These are phyloP conservation scores for Phenganax subtilis DNA, from an alignment of 92 coral and sea anemone species.

Conservation along the genomic window DNA sequence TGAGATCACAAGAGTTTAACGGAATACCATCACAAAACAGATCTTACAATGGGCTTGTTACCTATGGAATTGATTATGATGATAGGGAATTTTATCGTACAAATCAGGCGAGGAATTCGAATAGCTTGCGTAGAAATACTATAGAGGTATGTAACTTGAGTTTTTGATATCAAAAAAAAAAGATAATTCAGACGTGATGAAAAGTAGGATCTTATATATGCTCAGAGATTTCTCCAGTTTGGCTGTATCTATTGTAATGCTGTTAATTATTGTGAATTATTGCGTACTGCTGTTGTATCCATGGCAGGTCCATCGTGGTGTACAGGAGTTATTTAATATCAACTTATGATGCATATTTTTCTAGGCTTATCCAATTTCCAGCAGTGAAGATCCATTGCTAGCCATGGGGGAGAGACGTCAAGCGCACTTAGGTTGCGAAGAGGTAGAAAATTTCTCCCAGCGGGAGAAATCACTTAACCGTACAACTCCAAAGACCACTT, in stretches of 20 bases:
- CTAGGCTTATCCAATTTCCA: background rate
- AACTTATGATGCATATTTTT: too few species aligned
- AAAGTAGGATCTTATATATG: too few species aligned
- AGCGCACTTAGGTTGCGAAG: constrained; percentile 1
- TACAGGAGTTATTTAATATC: too few species aligned
- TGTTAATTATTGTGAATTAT: too few species aligned
- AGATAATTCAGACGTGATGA: too few species aligned
- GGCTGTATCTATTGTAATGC: too few species aligned
- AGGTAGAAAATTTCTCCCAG: background rate
- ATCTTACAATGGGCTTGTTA: background rate
- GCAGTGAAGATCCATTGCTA: background rate
- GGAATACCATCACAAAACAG: background rate
- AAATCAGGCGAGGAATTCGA: constrained; percentile 10
- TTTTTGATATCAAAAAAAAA: too few species aligned
- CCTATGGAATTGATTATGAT: background rate
- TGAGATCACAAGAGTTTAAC: background rate
- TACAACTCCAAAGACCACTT: background rate
- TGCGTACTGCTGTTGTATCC: too few species aligned
- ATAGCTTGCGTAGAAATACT: constrained; percentile 18
- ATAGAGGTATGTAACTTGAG: constrained; percentile 4
- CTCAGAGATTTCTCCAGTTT: too few species aligned
- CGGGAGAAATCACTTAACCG: constrained; percentile 3
- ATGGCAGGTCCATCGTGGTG: too few species aligned
- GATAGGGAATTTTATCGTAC: constrained; percentile 30
- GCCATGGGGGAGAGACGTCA: background rate